phyloP scores from a whole-genome alignment of 2,113 vertebrate species.

The Sminthopsis crassicaudata region DNA sequence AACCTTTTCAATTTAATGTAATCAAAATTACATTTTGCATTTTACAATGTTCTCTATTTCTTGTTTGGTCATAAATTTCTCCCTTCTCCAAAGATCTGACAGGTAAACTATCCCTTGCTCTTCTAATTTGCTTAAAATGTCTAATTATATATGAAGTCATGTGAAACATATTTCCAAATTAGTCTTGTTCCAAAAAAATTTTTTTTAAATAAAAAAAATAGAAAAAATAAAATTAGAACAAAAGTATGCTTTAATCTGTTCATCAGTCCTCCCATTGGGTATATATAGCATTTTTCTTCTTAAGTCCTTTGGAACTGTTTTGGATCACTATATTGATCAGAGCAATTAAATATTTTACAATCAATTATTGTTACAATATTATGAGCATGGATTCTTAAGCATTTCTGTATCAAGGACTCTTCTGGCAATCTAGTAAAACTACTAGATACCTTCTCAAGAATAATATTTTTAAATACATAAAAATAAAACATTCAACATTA shows the following conservation, averaged over 20 bases:
- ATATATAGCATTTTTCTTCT: background rate
- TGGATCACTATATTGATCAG: background rate
- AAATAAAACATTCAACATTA: background rate
- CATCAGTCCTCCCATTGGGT: background rate
- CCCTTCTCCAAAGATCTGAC: too few relatives aligned
- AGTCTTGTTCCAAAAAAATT: too few relatives aligned
- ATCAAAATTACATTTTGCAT: too few relatives aligned
- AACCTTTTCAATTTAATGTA: too few relatives aligned
- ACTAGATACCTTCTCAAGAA: background rate
- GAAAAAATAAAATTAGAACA: too few relatives aligned
- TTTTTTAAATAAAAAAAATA: too few relatives aligned
- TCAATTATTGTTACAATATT: background rate
- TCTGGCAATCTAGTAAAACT: background rate
- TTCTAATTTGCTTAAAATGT: too few relatives aligned
- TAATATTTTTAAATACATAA: background rate
- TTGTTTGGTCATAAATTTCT: too few relatives aligned
- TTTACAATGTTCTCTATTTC: too few relatives aligned
- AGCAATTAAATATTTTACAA: background rate
- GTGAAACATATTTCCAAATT: too few relatives aligned
- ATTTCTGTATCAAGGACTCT: background rate
- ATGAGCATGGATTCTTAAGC: background rate
- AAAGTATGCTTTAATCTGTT: background rate
- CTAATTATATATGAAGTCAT: too few relatives aligned
- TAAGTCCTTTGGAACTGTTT: background rate
- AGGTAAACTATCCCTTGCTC: too few relatives aligned